Evolutionary conservation across 2,888 invertebrate species (phyloP).

Genomic region (Imbricaverruca yamaguchii): DNA sequence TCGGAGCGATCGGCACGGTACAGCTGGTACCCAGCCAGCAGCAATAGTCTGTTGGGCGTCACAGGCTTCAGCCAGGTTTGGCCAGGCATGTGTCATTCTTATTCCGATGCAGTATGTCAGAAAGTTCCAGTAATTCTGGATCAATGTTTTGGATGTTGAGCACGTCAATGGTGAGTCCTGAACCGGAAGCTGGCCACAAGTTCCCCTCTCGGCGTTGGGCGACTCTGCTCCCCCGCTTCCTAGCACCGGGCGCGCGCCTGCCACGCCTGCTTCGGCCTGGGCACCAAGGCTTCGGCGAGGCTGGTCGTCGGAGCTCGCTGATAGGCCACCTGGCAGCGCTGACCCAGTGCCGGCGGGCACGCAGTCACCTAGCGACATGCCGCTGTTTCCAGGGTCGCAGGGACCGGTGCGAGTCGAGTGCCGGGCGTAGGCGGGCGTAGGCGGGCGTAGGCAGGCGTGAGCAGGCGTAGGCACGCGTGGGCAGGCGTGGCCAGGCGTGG

Average conservation of each 20-base stretch:
- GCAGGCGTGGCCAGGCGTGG: not conserved
- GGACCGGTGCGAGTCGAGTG: not conserved
- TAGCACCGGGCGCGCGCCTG: not conserved
- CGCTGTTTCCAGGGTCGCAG: not conserved
- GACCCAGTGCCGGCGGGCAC: not conserved
- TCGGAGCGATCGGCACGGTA: not conserved
- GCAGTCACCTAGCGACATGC: not conserved
- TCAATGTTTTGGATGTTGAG: not conserved
- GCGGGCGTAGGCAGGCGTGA: not conserved
- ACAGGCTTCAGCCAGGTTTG: not conserved
- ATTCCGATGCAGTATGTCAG: not conserved
- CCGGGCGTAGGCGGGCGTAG: not conserved
- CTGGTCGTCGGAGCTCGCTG: not conserved
- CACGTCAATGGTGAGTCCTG: not conserved
- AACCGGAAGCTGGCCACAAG: not conserved
- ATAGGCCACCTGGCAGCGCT: not conserved
- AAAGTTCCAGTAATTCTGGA: not conserved
- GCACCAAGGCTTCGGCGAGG: not conserved
- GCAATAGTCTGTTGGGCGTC: not conserved
- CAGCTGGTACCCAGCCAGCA: not conserved
- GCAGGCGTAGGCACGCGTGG: too few relatives aligned
- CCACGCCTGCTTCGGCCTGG: not conserved
- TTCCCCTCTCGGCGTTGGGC: not conserved
- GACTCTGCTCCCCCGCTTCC: not conserved
- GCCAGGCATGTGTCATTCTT: not conserved